phyloP scores from a whole-genome alignment of 2,888 invertebrate genomes.

The Dascillus cervinus region DNA sequence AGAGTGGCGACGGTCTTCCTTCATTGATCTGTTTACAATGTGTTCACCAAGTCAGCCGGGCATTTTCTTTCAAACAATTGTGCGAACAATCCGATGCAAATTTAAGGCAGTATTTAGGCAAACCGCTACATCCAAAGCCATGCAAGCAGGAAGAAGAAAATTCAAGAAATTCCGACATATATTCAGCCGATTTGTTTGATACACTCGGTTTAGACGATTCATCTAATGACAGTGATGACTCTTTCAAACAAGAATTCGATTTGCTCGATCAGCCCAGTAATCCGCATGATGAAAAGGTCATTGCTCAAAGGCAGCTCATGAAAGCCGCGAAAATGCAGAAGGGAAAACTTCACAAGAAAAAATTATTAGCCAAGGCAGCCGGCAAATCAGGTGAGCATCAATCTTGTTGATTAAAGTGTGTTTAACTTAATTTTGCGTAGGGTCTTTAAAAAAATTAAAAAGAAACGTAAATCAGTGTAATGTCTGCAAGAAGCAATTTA shows the following conservation, averaged over 20 bases:
- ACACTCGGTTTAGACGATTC: constrained; percentile 36
- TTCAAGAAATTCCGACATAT: constrained; percentile 24
- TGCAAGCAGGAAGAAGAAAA: constrained; percentile 29
- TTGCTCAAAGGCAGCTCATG: constrained; percentile 40
- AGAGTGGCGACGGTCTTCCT: constrained; percentile 43
- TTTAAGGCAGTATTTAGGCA: constrained; percentile 39
- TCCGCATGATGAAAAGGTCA: constrained; percentile 35
- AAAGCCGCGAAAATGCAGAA: constrained; percentile 37
- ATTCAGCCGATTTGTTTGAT: constrained; percentile 27
- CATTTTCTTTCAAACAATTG: constrained; percentile 43
- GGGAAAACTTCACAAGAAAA: constrained; percentile 33
- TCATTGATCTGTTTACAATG: constrained; percentile 43
- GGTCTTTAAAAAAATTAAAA: constrained; percentile 32
- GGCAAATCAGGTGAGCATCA: constrained; percentile 25
- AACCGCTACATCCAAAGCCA: constrained; percentile 29
- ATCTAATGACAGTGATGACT: constrained; percentile 35
- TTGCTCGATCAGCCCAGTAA: constrained; percentile 27
- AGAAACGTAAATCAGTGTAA: constrained; percentile 38
- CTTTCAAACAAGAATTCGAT: constrained; percentile 32
- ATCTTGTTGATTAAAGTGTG: background rate
- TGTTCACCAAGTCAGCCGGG: constrained; percentile 42
- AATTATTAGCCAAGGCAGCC: constrained; percentile 30
- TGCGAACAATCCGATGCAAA: constrained; percentile 44
- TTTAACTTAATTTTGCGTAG: constrained; percentile 4
- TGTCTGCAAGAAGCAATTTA: constrained; percentile 42